Percentiles rank a stretch among this genome's conserved stretches.
Conservation (phyloP, 2,888 invertebrate species). For the Pecten maximus region DNA sequence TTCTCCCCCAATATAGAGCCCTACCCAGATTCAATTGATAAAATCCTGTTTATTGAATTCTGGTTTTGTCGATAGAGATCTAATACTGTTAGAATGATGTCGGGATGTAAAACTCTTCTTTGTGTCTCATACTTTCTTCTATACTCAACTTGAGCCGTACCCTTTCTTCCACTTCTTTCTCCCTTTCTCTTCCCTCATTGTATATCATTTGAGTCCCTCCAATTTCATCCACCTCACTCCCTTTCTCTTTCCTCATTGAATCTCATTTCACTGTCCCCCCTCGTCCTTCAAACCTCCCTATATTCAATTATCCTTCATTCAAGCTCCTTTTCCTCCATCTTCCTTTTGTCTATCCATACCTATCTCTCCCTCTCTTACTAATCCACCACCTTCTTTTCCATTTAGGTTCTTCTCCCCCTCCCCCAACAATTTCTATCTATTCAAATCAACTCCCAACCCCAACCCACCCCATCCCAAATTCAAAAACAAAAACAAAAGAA, state of each 20-base stretch:
- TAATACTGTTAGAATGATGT: background rate
- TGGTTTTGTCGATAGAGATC: slow-evolving; percentile 17
- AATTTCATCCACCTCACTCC: background rate
- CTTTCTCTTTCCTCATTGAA: background rate
- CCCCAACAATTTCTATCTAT: too few species aligned
- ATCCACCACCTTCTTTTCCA: too few species aligned
- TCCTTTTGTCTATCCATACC: too few species aligned
- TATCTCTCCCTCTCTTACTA: too few species aligned
- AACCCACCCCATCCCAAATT: too few species aligned
- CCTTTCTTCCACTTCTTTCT: background rate
- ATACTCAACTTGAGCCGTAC: background rate
- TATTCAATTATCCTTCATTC: background rate
- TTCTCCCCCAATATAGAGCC: background rate
- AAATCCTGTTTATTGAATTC: slow-evolving; percentile 8
- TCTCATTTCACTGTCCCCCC: background rate
- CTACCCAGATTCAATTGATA: background rate
- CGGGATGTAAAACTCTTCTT: background rate
- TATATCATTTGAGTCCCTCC: too few species aligned
- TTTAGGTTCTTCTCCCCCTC: background rate
- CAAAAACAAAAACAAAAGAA: too few species aligned
- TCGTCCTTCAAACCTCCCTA: background rate
- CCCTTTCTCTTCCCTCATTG: background rate
- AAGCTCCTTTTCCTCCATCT: background rate
- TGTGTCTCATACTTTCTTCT: background rate
- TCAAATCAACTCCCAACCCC: too few species aligned